Conservation (phyloP, 2,888 invertebrate species). For the Pachycephus smyrnensis region DNA sequence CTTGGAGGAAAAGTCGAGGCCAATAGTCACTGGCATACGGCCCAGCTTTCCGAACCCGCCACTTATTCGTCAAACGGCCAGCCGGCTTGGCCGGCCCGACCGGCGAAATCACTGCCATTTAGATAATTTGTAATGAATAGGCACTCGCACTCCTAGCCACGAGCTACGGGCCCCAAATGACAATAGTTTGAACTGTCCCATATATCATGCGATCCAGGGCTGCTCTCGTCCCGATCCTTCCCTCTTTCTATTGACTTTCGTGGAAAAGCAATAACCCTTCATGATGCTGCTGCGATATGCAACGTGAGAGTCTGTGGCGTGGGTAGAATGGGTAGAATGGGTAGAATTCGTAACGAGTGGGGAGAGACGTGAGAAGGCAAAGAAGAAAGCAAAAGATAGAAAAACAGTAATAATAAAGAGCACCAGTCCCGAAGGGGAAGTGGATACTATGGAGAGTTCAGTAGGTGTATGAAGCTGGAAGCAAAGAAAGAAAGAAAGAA, state of each 20-base stretch:
- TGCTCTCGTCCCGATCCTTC: not conserved
- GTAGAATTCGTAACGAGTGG: not conserved
- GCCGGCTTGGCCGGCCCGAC: slow-evolving; percentile 45
- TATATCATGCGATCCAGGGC: slow-evolving; percentile 19
- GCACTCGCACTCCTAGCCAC: slow-evolving; percentile 43
- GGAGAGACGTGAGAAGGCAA: not conserved
- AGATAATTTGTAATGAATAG: slow-evolving; percentile 74
- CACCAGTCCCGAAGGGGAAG: too few relatives aligned
- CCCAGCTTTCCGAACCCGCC: slow-evolving; percentile 60
- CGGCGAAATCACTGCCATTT: slow-evolving; percentile 72
- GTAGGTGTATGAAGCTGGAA: too few relatives aligned
- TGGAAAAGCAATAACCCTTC: not conserved
- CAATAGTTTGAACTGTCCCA: slow-evolving; percentile 32
- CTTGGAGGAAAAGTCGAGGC: slow-evolving; percentile 1
- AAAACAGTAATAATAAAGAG: too few relatives aligned
- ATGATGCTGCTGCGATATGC: not conserved
- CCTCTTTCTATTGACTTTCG: not conserved
- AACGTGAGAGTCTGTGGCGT: not conserved
- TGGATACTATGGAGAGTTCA: too few relatives aligned
- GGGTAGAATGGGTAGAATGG: not conserved
- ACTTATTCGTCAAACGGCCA: slow-evolving; percentile 66
- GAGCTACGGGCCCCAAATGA: slow-evolving; percentile 22
- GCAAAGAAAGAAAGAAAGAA: not conserved
- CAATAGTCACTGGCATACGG: slow-evolving; percentile 56
- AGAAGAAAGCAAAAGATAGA: not conserved